Base-by-base conservation (phyloP, 2,888 invertebrate species). In the Lamproptera curius region DNA sequence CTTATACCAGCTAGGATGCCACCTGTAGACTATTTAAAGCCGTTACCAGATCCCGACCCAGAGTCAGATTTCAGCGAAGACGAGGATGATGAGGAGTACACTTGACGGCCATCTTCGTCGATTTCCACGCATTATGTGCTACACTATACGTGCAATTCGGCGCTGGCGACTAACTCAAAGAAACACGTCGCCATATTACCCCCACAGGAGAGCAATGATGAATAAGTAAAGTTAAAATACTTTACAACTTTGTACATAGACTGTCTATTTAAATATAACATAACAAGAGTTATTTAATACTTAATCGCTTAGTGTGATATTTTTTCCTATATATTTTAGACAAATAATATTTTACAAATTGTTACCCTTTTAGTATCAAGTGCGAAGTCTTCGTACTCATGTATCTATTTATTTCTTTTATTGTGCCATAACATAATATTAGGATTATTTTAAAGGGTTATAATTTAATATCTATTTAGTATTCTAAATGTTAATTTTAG, bases 1-100 rank as follows among this genome's bases (percentile, higher is more conserved):
- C 73, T 93, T 56, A 79, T 92, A 37, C 92, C 93, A 1, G 85
- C 90, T 16, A 87, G 84, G 9, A 76, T 88, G 2, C 73, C 83
- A 11, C 76, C 85, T 0, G 83, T 84, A 17, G 90, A 91, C 59
- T 92, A 91, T 63, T 67, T 91, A 49, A 89, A 90, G 57, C 77
- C 91, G 1, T 67, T 91, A 15, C 90, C 90, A 1, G 70, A 73
- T 46, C 63, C 66, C 2, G 77, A 77, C 20, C 70, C 71, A 1
- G 80, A 73, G 5, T 63, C 69, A n/a, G 80, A 79, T 10, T 71
- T 70, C 6, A 73, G 69, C 26, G 75, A 80, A 10, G 82, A 82
- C 16, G 76, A 79, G 2, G 84, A 83, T 43, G 80, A 75, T 36
- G 83, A 83, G 34, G 84, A 84, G 63, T 83, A 76, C 58, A 82